A percentile compares a stretch with the other conserved stretches of the same genome.
These are phyloP conservation scores for Coregonus ussuriensis DNA, from an alignment of 2,797 vertebrate genomes.

Conservation along the genomic window DNA sequence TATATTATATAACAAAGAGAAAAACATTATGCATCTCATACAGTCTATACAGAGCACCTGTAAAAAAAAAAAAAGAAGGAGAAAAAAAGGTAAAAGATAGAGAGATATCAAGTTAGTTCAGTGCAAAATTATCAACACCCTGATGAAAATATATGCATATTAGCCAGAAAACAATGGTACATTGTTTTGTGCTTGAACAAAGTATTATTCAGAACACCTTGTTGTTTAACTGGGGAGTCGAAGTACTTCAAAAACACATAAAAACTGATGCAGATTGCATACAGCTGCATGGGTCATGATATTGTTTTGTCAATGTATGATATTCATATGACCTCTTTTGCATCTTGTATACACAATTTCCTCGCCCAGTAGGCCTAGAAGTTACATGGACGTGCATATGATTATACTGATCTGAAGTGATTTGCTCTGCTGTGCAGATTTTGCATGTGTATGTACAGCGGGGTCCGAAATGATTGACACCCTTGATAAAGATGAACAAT, in stretches of 20 bases:
- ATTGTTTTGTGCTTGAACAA: background rate
- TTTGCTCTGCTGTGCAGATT: too few relatives aligned
- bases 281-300: background rate
- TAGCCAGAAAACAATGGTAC: background rate
- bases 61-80: background rate
- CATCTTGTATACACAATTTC: background rate
- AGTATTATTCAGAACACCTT: background rate
- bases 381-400: background rate
- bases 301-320: background rate
- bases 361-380: background rate
- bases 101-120: background rate
- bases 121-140: background rate
- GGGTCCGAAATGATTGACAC: too few relatives aligned
- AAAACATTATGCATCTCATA: background rate
- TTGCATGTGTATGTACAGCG: too few relatives aligned
- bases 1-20: background rate
- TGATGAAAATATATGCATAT: background rate
- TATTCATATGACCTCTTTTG: background rate
- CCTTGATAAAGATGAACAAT: too few relatives aligned
- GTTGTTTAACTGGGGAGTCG: background rate
- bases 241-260: background rate
- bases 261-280: background rate
- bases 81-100: background rate
- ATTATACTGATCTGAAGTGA: too few relatives aligned
- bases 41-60: background rate